Evolutionary conservation across 2,888 invertebrate species (phyloP).

Genomic region (Venusia cambrica): DNA sequence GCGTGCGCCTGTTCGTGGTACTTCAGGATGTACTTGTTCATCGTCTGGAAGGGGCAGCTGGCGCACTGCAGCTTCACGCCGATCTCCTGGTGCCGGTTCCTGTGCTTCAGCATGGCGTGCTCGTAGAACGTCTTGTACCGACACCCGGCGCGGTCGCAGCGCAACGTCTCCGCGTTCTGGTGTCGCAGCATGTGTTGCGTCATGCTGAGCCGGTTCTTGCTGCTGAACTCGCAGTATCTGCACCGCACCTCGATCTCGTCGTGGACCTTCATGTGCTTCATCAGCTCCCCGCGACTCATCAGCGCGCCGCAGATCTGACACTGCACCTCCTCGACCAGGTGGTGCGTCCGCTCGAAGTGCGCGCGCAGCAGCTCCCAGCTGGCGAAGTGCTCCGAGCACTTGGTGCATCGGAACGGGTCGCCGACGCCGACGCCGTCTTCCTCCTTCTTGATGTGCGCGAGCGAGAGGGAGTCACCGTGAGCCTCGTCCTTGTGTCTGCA

Average conservation of each 20-base stretch:
- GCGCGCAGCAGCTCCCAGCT: constrained; percentile 55
- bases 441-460: constrained; percentile 40
- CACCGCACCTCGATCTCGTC: constrained; percentile 47
- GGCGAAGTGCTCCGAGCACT: constrained; percentile 52
- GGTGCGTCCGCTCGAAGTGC: constrained; percentile 61
- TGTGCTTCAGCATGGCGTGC: constrained; percentile 66
- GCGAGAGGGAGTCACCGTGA: constrained; percentile 36
- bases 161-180: constrained; percentile 59
- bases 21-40: constrained; percentile 69
- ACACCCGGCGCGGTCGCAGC: constrained; percentile 57
- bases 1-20: constrained; percentile 70
- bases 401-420: constrained; percentile 58
- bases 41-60: constrained; percentile 66
- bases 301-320: constrained; percentile 67
- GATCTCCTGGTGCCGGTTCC: constrained; percentile 52
- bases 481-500: constrained; percentile 56
- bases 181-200: constrained; percentile 68
- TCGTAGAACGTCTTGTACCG: constrained; percentile 65
- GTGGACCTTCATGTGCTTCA: constrained; percentile 57
- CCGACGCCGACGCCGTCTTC: constrained; percentile 50
- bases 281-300: constrained; percentile 48
- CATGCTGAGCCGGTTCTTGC: constrained; percentile 53
- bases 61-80: constrained; percentile 66
- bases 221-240: constrained; percentile 63
- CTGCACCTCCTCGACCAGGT: constrained; percentile 49